Conservation (phyloP, 2,888 invertebrate species). For the Clusia tigrina region DNA sequence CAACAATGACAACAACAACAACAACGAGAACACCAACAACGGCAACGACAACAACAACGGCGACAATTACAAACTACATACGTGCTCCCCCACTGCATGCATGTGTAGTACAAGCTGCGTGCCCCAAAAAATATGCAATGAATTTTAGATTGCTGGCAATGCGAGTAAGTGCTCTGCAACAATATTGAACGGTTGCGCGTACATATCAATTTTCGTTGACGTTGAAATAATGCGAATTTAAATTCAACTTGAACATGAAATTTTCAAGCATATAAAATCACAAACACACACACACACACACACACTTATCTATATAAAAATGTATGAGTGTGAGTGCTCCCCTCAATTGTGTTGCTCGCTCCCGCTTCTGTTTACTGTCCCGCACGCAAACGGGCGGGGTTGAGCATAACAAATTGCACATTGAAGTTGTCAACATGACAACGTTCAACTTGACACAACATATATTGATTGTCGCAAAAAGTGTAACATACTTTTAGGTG, state of each 20-base stretch:
- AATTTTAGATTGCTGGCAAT: slow-evolving; percentile 32
- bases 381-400: not conserved
- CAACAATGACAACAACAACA: too few relatives aligned
- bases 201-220: not conserved
- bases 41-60: too few relatives aligned
- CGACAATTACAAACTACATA: too few relatives aligned
- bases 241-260: slow-evolving; percentile 35
- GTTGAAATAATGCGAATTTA: slow-evolving; percentile 48
- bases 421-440: slow-evolving; percentile 9
- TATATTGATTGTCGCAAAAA: too few relatives aligned
- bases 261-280: slow-evolving; percentile 16
- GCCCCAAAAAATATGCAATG: slow-evolving; percentile 34
- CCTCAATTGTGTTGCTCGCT: too few relatives aligned
- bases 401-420: not conserved
- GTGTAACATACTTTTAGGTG: not conserved
- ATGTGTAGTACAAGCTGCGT: slow-evolving; percentile 35
- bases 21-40: too few relatives aligned
- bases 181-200: not conserved
- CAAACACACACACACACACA: not conserved
- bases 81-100: too few relatives aligned
- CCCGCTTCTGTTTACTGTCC: too few relatives aligned
- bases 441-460: not conserved
- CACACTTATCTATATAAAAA: not conserved
- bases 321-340: not conserved
- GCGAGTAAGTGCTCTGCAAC: not conserved